Percentiles rank a stretch among this genome's conserved stretches.
Conservation (phyloP, 2,797 vertebrate genomes). For the Adrianichthys oophorus region DNA sequence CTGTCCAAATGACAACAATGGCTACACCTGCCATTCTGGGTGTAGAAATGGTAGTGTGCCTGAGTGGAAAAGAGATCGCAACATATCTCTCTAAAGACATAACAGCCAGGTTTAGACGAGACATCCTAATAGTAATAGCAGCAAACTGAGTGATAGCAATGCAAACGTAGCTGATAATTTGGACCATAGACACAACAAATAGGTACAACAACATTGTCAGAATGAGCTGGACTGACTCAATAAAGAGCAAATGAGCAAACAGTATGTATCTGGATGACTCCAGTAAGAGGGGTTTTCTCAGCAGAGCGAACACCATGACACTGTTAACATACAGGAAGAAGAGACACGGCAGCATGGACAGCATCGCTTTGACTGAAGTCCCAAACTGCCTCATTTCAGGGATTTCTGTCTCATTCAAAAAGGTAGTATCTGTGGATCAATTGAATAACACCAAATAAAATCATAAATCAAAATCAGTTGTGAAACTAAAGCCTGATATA, state of each 20-base stretch:
- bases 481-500: neutral
- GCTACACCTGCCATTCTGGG: slow-evolving; percentile 11
- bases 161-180: slow-evolving; percentile 43
- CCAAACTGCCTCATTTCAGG: neutral
- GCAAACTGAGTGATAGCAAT: slow-evolving; percentile 16
- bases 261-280: slow-evolving; percentile 66
- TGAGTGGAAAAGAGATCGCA: slow-evolving; percentile 66
- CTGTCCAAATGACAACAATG: slow-evolving; percentile 44
- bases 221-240: slow-evolving; percentile 60
- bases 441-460: slow-evolving; percentile 6
- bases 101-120: slow-evolving; percentile 57
- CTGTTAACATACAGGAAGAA: slow-evolving; percentile 63
- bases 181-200: slow-evolving; percentile 34
- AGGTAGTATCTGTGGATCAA: slow-evolving; percentile 20
- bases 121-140: slow-evolving; percentile 22
- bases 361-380: slow-evolving; percentile 14
- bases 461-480: neutral
- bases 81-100: slow-evolving; percentile 68
- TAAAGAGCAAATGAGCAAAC: slow-evolving; percentile 69
- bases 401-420: slow-evolving; percentile 38
- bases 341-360: slow-evolving; percentile 48
- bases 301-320: slow-evolving; percentile 62
- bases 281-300: slow-evolving; percentile 48
- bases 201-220: slow-evolving; percentile 40
- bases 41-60: slow-evolving; percentile 39